Evolutionary conservation across 2,113 vertebrate genomes (phyloP).

Genomic region (Cavia aperea): DNA sequence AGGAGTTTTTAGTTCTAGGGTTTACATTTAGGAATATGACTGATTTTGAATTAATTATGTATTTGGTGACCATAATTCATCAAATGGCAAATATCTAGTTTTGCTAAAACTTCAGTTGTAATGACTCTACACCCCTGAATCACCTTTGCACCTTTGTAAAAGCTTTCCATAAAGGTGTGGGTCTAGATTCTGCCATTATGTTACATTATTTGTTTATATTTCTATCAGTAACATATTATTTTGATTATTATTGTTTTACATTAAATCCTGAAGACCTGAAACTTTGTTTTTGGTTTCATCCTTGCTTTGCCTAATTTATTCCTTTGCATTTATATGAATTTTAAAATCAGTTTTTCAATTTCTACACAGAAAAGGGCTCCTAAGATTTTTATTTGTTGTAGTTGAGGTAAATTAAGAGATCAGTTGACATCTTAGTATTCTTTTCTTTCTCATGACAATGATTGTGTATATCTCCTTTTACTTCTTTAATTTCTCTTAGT

Average conservation of each 20-base stretch:
- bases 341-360: background rate
- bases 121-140: background rate
- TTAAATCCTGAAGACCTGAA: background rate
- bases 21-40: background rate
- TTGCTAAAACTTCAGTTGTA: background rate
- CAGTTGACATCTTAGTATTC: background rate
- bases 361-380: background rate
- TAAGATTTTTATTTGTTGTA: background rate
- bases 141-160: background rate
- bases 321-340: background rate
- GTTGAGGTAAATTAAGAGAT: background rate
- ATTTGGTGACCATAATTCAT: background rate
- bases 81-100: background rate
- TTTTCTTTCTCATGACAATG: background rate
- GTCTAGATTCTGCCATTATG: background rate
- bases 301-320: background rate
- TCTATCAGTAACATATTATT: background rate
- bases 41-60: background rate
- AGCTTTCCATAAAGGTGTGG: background rate
- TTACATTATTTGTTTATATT: background rate
- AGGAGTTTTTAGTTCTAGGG: background rate
- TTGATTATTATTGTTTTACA: background rate
- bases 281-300: background rate
- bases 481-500: background rate
- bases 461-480: background rate